These are phyloP conservation scores for Slavum lentiscoides DNA, from an alignment of 2,888 invertebrate species.

Conservation along the genomic window DNA sequence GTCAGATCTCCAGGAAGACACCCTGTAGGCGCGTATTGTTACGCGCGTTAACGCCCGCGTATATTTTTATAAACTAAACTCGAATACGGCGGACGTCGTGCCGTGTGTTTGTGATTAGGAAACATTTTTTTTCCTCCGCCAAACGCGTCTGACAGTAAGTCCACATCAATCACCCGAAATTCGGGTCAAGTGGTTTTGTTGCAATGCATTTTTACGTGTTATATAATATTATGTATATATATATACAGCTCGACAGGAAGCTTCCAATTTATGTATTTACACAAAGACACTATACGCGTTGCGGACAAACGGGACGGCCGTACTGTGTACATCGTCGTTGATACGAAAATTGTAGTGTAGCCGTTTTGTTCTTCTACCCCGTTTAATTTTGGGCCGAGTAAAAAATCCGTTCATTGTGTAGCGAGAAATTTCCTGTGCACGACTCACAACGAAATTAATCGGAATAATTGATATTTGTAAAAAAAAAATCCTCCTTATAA, in stretches of 20 bases:
- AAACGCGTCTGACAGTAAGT: neutral
- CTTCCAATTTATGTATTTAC: slow-evolving; percentile 18
- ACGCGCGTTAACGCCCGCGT: neutral
- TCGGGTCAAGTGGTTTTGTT: slow-evolving; percentile 29
- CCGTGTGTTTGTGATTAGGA: neutral
- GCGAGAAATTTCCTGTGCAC: too few species aligned
- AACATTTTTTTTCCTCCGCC: neutral
- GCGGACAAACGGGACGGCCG: neutral
- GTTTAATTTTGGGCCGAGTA: slow-evolving; percentile 12
- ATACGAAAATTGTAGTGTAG: too few species aligned
- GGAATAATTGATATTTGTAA: too few species aligned
- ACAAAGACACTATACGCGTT: neutral
- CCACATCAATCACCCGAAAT: slow-evolving; percentile 23
- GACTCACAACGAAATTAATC: too few species aligned
- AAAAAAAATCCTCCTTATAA: too few species aligned
- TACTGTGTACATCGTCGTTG: too few species aligned
- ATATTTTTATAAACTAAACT: too few species aligned
- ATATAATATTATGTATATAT: neutral
- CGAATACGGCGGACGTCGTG: too few species aligned
- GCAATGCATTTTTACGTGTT: too few species aligned
- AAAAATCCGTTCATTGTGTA: too few species aligned
- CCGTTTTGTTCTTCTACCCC: neutral
- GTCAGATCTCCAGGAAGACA: too few species aligned
- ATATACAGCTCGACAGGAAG: slow-evolving; percentile 20
- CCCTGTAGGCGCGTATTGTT: neutral